Evolutionary conservation across 2,888 invertebrate species (phyloP), one percentile per base, ranked within the genome.

Genomic region (Eupsilia transversa): DNA sequence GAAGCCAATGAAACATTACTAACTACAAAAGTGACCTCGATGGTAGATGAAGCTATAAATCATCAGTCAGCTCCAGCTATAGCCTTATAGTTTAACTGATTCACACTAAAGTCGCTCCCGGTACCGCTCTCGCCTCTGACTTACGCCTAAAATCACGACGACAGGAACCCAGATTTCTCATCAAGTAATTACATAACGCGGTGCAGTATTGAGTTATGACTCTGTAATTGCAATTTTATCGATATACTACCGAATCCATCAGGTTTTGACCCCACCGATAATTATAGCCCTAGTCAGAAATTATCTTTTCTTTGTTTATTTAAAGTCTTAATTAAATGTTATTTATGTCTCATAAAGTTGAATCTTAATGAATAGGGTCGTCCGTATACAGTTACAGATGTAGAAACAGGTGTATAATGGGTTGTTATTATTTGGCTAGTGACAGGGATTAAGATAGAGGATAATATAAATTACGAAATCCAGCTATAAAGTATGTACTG

Each of bases 171-270:
- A 74, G 75, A 83, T 88, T 87, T 87, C 85, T 82, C 86, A 88
- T 88, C 82, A 88, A 86, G 84, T 87, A 87, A 87, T 91, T 90
- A 86, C 84, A 86, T 85, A 91, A 89, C 69, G 43, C 60, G 73
- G 74, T 64, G 68, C 77, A 73, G 74, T 67, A 81, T 63, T 81
- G 84, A 86, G 52, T 84, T 84, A 86, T 86, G 85, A 83, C 82
- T 77, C 85, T 69, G 75, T 91, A 91, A 92, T 91, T 91, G 86
- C 90, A 85, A 86, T 84, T 86, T 88, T 89, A 91, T 89, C 87
- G 86, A 82, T 76, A 77, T 75, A 86, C 88, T 89, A 88, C 88
- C 78, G 88, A 87, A 88, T 86, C 75, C 87, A 86, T 87, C 85
- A 81, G 79, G 80, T 85, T 87, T 80, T 79, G 78, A 79, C 78